These are phyloP conservation scores for Lithobates sylvaticus DNA, from an alignment of 2,797 vertebrate genomes.

Conservation along the genomic window DNA sequence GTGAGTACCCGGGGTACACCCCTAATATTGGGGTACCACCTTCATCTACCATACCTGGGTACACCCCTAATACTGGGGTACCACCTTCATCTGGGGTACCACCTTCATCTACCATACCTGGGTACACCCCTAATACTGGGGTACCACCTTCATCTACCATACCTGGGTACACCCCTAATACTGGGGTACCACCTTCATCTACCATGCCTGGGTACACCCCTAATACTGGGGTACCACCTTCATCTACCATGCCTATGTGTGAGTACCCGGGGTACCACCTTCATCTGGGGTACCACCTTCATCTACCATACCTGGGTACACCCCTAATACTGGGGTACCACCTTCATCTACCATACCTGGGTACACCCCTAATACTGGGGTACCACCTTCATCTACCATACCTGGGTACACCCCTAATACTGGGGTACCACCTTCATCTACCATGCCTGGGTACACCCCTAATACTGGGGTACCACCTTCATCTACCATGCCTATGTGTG, in stretches of 20 bases:
- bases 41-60: neutral
- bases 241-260: neutral
- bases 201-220: too few relatives aligned
- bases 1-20: neutral
- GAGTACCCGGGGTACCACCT: too few relatives aligned
- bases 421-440: neutral
- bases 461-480: neutral
- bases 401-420: neutral
- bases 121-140: too few relatives aligned
- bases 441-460: neutral
- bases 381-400: neutral
- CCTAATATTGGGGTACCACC: neutral
- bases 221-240: neutral
- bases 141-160: neutral
- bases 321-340: neutral
- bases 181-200: too few relatives aligned
- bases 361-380: neutral
- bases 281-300: too few relatives aligned
- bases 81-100: neutral
- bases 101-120: too few relatives aligned
- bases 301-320: neutral
- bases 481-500: neutral
- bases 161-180: too few relatives aligned
- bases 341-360: neutral
- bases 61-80: neutral